Evolutionary conservation across 2,113 vertebrate genomes (phyloP).

Genomic region (Scortum barcoo): DNA sequence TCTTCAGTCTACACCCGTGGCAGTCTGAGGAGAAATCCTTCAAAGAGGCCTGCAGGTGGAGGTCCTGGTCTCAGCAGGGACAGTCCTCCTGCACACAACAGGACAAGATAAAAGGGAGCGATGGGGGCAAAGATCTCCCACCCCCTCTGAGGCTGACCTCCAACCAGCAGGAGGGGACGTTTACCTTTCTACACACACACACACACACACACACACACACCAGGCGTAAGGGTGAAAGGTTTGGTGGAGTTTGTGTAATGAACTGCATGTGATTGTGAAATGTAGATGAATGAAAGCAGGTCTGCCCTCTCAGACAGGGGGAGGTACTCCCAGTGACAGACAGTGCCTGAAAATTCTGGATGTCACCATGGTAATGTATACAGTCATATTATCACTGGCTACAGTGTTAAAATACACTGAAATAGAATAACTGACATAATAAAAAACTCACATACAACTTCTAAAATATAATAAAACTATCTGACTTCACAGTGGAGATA

Average conservation of each 20-base stretch:
- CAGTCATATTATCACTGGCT: background rate
- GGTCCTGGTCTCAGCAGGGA: conserved; percentile 28
- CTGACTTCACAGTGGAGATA: background rate
- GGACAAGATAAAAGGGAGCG: conserved; percentile 22
- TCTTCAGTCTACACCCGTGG: background rate
- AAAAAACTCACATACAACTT: background rate
- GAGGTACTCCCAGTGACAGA: background rate
- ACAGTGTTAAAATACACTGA: background rate
- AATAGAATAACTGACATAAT: background rate
- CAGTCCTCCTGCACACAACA: background rate
- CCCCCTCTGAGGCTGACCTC: conserved; percentile 35
- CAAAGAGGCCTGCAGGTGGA: background rate
- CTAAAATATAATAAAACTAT: background rate
- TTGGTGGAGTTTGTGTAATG: conserved; percentile 1
- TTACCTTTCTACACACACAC: conserved; percentile 21
- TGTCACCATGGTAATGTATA: background rate
- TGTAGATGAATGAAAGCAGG: conserved; percentile 14
- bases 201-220: conserved; percentile 21
- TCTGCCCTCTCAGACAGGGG: background rate
- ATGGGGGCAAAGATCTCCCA: conserved; percentile 13
- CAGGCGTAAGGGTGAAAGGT: conserved; percentile 32
- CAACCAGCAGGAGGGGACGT: background rate
- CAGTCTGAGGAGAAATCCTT: conserved; percentile 1
- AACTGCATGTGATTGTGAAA: conserved; percentile 30
- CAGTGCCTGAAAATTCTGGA: background rate